Percentiles rank a stretch among this genome's conserved stretches.
Conservation (phyloP, 1,140 invertebrate genomes). For the Acromyrmex charruanus region DNA sequence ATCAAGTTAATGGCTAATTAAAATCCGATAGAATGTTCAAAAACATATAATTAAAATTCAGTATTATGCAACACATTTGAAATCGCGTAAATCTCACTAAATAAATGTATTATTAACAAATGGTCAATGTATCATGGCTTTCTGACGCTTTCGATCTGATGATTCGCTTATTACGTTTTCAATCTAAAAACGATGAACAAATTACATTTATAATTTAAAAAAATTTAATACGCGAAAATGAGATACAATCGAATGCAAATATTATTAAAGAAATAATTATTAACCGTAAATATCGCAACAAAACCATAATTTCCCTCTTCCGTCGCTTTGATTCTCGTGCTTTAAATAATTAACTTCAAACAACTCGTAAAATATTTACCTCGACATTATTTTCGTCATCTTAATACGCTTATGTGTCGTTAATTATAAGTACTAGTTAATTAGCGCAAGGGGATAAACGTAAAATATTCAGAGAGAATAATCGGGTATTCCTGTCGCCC, state of each 20-base stretch:
- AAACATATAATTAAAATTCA: conserved; percentile 20
- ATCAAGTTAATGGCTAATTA: conserved; percentile 12
- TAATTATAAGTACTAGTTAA: background rate
- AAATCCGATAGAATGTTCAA: conserved; percentile 2
- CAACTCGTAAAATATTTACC: background rate
- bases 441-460: background rate
- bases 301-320: background rate
- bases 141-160: background rate
- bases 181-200: conserved; percentile 5
- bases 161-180: conserved; percentile 21
- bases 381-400: background rate
- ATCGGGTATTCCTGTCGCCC: background rate
- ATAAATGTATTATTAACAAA: conserved; percentile 31
- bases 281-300: background rate
- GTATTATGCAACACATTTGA: background rate
- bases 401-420: background rate
- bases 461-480: background rate
- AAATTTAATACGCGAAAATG: background rate
- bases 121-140: conserved; percentile 21
- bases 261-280: conserved; percentile 9
- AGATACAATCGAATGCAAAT: background rate
- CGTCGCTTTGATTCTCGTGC: background rate
- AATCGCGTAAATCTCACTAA: background rate
- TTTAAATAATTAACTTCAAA: background rate
- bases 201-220: background rate